A percentile compares a stretch with the other conserved stretches of the same genome.
Conservation (phyloP, 1,140 invertebrate genomes). For the Camponotus pennsylvanicus region DNA sequence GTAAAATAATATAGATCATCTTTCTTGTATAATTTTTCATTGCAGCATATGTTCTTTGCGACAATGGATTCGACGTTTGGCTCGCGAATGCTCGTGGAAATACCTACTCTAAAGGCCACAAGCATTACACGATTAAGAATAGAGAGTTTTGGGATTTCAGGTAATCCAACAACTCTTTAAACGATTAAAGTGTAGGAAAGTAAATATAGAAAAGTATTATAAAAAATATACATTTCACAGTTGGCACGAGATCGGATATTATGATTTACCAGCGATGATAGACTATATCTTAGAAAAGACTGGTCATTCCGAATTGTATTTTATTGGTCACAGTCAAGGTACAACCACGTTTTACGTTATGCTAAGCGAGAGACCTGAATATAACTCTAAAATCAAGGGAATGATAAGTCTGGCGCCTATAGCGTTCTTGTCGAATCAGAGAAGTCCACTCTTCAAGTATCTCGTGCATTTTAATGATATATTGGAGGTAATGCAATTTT, state of each 20-base stretch:
- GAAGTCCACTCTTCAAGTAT: conserved; percentile 81
- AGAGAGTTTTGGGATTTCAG: conserved; percentile 88
- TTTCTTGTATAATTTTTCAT: conserved; percentile 86
- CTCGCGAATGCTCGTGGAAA: conserved; percentile 92
- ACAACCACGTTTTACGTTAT: conserved; percentile 87
- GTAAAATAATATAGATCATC: conserved; percentile 6
- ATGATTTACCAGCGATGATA: conserved; percentile 88
- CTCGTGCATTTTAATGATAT: conserved; percentile 79
- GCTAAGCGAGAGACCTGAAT: conserved; percentile 89
- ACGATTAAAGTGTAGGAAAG: not conserved
- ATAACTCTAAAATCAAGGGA: conserved; percentile 88
- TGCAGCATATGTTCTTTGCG: conserved; percentile 87
- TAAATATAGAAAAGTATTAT: not conserved
- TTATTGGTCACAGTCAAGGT: conserved; percentile 88
- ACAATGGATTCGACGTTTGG: conserved; percentile 92
- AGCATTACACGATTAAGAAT: conserved; percentile 86
- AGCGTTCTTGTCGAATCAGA: conserved; percentile 84
- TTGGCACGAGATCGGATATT: conserved; percentile 87
- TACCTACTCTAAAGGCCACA: conserved; percentile 89
- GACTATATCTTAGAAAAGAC: conserved; percentile 87
- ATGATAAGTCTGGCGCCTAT: conserved; percentile 90
- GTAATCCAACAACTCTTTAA: conserved; percentile 64
- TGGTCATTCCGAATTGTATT: conserved; percentile 85
- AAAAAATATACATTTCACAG: conserved; percentile 71
- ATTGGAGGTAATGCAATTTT: conserved; percentile 79